phyloP scores from a whole-genome alignment of 2,113 vertebrate species.

The Ancistrus triradiatus region DNA sequence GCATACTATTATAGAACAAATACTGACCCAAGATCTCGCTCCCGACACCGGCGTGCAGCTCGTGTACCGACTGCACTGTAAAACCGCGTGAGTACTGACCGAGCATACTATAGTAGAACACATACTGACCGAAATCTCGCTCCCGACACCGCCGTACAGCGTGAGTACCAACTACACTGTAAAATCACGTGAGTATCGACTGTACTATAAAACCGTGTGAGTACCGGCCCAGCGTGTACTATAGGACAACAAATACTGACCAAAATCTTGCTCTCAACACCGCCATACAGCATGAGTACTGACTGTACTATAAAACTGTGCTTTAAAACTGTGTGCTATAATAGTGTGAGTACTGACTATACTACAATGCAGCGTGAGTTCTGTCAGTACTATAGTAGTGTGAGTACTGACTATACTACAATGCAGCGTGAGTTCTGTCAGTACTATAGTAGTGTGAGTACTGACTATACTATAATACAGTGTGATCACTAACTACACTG shows the following conservation, averaged over 20 bases:
- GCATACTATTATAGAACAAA: too few relatives aligned
- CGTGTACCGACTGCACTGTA: background rate
- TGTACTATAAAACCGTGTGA: background rate
- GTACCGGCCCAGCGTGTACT: too few relatives aligned
- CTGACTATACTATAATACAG: too few relatives aligned
- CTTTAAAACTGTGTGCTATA: background rate
- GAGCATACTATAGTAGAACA: conserved; percentile 48
- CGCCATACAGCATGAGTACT: background rate
- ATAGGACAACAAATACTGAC: too few relatives aligned
- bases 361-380: conserved; percentile 95
- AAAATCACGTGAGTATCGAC: too few relatives aligned
- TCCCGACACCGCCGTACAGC: conserved; percentile 92
- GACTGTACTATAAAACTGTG: too few relatives aligned
- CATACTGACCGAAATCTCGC: conserved; percentile 90
- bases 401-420: too few relatives aligned
- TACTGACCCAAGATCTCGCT: background rate
- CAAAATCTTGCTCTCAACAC: background rate
- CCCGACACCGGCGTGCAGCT: background rate
- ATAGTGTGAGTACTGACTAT: conserved; percentile 81
- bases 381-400: background rate
- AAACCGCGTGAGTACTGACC: too few relatives aligned
- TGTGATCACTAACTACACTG: conserved; percentile 72
- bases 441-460: background rate
- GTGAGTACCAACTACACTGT: conserved; percentile 74
- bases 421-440: background rate